Base-by-base conservation (phyloP, 2,888 invertebrate species). In the Noctua fimbriata region DNA sequence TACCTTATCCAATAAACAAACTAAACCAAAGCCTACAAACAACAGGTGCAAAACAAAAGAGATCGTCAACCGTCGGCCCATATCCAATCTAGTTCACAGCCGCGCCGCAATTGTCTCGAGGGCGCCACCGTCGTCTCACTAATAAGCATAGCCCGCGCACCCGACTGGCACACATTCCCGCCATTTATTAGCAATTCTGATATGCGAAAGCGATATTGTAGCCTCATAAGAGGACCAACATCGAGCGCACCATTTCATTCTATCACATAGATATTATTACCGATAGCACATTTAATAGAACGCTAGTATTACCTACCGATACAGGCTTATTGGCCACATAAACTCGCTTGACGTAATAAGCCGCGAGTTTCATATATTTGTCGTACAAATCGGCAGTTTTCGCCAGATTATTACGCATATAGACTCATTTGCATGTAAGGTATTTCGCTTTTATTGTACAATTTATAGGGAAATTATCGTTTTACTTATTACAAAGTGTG, bases 131-230 rank as follows among this genome's bases (percentile, higher is more conserved):
- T 89, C 87, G 84, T 79, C 78, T 79, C 86, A 76, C 93, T 92
- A 93, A 93, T 93, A 93, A 92, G 89, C 90, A 86, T 86, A 88
- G 91, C 92, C 88, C 90, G 90, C 91, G 93, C 94, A 91, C 91
- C 88, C 86, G 89, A 88, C 84, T 92, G 94, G 93, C 94, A 95
- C 92, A 95, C 95, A 95, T 95, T 95, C 93, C 86, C 94, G 92
- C 90, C 93, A 93, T 94, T 93, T 95, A 96, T 96, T 96, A 95
- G 95, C 96, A 96, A 96, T 95, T 95, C 96, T 92, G 96, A 96
- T 96, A 95, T 91, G 94, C 94, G 95, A 95, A 95, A 95, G 95
- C 95, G 93, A 95, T 95, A 95, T 93, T 92, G 92, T 92, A 92
- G 92, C 92, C 94, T 94, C 94, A 95, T 95, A 95, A 95, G 95